phyloP scores from a whole-genome alignment of 2,797 vertebrate species.

The Petrocephalus sullivani region DNA sequence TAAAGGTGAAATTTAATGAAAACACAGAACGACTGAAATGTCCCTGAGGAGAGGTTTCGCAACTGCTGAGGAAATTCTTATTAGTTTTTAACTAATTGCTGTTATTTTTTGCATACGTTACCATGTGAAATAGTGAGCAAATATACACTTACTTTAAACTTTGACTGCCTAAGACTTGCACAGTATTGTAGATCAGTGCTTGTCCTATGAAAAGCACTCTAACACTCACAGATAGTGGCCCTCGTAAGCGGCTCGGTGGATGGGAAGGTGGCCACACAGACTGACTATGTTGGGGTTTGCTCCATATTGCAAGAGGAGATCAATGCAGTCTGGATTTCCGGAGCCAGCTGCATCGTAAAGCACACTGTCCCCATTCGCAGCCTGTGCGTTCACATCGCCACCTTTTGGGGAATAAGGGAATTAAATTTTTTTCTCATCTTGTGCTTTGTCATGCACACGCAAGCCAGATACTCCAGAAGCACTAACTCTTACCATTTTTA shows the following conservation, averaged over 20 bases:
- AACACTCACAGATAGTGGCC: constrained; percentile 77
- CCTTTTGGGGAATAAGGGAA: constrained; percentile 53
- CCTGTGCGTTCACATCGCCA: constrained; percentile 69
- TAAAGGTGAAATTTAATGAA: background rate
- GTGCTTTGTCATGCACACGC: background rate
- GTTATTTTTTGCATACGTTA: background rate
- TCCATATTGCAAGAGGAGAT: constrained; percentile 71
- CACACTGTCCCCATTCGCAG: constrained; percentile 68
- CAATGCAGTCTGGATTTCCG: constrained; percentile 73
- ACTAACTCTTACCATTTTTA: constrained; percentile 58
- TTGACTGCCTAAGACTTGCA: background rate
- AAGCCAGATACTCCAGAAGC: background rate
- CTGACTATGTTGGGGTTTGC: constrained; percentile 74
- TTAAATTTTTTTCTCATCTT: background rate
- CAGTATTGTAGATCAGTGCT: background rate
- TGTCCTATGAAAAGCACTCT: background rate
- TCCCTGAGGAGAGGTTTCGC: background rate
- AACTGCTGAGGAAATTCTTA: background rate
- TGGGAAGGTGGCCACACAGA: constrained; percentile 70
- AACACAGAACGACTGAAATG: background rate
- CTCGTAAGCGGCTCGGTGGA: constrained; percentile 77
- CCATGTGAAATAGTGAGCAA: background rate
- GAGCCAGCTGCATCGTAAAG: constrained; percentile 76
- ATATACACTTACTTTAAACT: background rate
- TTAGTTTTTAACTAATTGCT: background rate